phyloP scores from a whole-genome alignment of 2,888 invertebrate species.

The Ashinkailepas kermadecensis region DNA sequence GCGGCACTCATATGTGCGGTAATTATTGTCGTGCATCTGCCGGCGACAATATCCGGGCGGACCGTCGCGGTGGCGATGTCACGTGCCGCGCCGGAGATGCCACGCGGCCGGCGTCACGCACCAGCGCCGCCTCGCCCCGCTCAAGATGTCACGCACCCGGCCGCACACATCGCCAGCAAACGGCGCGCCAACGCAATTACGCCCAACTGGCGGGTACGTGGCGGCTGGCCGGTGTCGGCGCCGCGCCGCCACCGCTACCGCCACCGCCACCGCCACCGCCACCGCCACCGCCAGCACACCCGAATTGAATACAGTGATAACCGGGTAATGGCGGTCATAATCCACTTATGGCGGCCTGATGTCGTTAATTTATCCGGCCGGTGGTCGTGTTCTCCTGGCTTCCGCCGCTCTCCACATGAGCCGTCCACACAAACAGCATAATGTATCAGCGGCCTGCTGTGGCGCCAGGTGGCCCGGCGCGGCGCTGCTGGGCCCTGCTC shows the following conservation, averaged over 20 bases:
- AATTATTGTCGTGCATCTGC: no score
- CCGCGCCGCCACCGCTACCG: background rate
- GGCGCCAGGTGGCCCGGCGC: no score
- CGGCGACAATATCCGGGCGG: no score
- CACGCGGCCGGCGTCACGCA: no score
- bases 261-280: background rate
- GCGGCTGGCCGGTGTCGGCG: background rate
- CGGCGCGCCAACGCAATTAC: no score
- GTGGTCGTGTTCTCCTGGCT: background rate
- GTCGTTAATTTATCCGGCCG: background rate
- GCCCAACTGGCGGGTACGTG: background rate
- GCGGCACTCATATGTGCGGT: no score
- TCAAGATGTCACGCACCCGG: no score
- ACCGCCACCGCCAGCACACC: background rate
- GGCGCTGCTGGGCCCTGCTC: no score
- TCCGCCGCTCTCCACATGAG: background rate
- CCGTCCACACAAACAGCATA: background rate
- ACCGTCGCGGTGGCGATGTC: no score
- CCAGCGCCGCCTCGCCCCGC: no score
- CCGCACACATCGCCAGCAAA: no score
- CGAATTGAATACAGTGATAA: constrained; percentile 14
- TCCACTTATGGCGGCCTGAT: background rate
- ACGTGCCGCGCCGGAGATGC: no score
- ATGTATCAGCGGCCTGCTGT: background rate
- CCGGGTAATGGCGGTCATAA: background rate